These are phyloP conservation scores for Gambusia affinis DNA, from an alignment of 2,113 vertebrate species.

Conservation along the genomic window DNA sequence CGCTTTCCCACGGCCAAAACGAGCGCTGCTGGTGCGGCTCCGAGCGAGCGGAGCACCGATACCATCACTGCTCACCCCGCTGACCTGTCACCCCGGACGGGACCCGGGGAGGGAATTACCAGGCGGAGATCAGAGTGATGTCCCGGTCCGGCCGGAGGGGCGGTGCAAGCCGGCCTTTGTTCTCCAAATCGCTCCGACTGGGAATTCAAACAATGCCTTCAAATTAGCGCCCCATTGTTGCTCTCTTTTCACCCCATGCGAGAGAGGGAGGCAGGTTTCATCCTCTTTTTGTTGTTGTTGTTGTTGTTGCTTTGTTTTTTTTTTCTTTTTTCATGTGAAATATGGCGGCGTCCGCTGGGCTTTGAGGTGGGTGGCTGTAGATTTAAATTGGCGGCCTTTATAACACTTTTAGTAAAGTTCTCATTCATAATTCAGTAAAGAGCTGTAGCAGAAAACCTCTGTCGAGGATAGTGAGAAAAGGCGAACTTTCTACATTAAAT, in stretches of 20 bases:
- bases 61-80: conserved; percentile 11
- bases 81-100: conserved; percentile 33
- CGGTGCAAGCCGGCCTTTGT: conserved; percentile 50
- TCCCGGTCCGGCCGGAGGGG: conserved; percentile 30
- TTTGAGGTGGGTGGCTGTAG: conserved; percentile 39
- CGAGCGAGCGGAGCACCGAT: no score
- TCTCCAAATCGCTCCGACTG: conserved; percentile 47
- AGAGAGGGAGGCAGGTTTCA: conserved; percentile 40
- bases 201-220: conserved; percentile 59
- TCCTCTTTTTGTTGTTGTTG: conserved; percentile 20
- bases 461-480: background rate
- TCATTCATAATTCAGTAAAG: background rate
- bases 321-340: background rate
- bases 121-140: conserved; percentile 53
- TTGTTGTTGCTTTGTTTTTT: background rate
- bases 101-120: conserved; percentile 57
- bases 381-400: background rate
- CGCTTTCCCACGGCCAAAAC: no score
- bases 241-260: conserved; percentile 13
- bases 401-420: background rate
- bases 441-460: no score
- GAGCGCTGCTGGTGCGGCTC: background rate
- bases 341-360: background rate
- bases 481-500: no score
- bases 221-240: conserved; percentile 67